phyloP scores from a whole-genome alignment of 2,888 invertebrate genomes.

The Timandra comae region DNA sequence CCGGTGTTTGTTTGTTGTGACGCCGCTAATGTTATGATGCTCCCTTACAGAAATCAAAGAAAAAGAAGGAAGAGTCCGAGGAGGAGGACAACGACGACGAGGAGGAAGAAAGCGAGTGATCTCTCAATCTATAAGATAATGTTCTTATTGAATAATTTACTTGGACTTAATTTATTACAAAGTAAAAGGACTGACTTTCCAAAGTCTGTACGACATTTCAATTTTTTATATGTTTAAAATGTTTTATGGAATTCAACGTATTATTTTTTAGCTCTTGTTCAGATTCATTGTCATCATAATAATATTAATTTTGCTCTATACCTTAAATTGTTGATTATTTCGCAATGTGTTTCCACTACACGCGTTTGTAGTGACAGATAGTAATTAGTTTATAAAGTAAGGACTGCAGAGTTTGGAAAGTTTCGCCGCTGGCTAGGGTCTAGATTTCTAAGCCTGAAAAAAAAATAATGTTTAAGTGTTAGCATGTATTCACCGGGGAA shows the following conservation, averaged over 20 bases:
- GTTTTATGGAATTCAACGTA: slow-evolving; percentile 25
- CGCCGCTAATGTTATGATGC: too few relatives aligned
- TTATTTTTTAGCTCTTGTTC: slow-evolving; percentile 28
- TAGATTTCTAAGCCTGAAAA: slow-evolving; percentile 69
- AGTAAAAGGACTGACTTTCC: slow-evolving; percentile 74
- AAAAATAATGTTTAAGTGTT: slow-evolving; percentile 74
- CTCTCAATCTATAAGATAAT: slow-evolving; percentile 58
- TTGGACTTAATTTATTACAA: slow-evolving; percentile 77
- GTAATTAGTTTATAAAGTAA: slow-evolving; percentile 43
- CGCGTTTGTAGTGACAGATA: slow-evolving; percentile 46
- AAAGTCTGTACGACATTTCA: slow-evolving; percentile 57
- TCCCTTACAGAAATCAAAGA: slow-evolving; percentile 68
- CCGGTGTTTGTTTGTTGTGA: slow-evolving; percentile 5
- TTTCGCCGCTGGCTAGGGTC: slow-evolving; percentile 68
- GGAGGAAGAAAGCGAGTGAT: slow-evolving; percentile 81
- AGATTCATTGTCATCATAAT: slow-evolving; percentile 33
- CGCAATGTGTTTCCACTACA: slow-evolving; percentile 39
- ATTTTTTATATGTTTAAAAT: slow-evolving; percentile 26
- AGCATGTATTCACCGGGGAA: slow-evolving; percentile 74
- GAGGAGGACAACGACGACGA: slow-evolving; percentile 80
- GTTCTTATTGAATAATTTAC: slow-evolving; percentile 76
- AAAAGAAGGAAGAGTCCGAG: slow-evolving; percentile 80
- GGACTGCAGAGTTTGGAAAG: slow-evolving; percentile 72
- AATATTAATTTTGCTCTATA: slow-evolving; percentile 43
- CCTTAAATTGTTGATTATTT: slow-evolving; percentile 56